Base-by-base conservation (phyloP, 2,888 invertebrate species). In the Arenicola marina region DNA sequence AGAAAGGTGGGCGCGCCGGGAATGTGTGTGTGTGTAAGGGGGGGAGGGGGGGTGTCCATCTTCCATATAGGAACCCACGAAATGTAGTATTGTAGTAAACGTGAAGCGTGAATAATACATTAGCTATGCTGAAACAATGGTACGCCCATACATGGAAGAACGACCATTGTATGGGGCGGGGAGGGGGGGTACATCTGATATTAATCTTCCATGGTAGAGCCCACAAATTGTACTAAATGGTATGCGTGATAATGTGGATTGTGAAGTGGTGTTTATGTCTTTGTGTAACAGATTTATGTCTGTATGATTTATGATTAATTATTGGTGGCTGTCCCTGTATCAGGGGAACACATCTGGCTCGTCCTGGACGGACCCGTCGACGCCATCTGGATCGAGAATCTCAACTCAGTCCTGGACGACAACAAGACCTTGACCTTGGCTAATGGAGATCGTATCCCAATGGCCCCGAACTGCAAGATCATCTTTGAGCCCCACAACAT, bases 401-500 rank as follows among this genome's bases (percentile, higher is more conserved):
- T 84, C 59, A 84, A 84, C 75, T 83, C 83, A 59, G 84, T 84
- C 29, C 73, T 84, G 51, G 83, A 83, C 61, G 83, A 83, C 74
- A 83, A 83, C 74, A 83, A 82, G 75, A 84, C 83, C 56, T 68
- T 84, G 71, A 97, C 96, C 0, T 84, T 97, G 72, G 96, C 96
- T 2, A 97, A 97, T 78, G 84, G 97, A 4, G 97, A 97, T 85
- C 89, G 97, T 34, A 87, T 97, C 59, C 90, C 93, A 0, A 97
- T 97, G 96, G 90, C 95, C 0, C 90, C 93, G 0, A 91, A 91
- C 11, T 95, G 94, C 62, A 97, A 97, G 59, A 92, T 97, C 61
- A 92, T 97, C 73, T 97, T 97, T 80, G 97, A 97, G 80, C 95
- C 96, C 0, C 94, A 96, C 82, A 96, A 96, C 81, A 95, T 97